Percentiles rank a stretch among this genome's conserved stretches.
Evolutionary conservation across 2,888 invertebrate species (phyloP).

Genomic region (Tachystola acroxantha): DNA sequence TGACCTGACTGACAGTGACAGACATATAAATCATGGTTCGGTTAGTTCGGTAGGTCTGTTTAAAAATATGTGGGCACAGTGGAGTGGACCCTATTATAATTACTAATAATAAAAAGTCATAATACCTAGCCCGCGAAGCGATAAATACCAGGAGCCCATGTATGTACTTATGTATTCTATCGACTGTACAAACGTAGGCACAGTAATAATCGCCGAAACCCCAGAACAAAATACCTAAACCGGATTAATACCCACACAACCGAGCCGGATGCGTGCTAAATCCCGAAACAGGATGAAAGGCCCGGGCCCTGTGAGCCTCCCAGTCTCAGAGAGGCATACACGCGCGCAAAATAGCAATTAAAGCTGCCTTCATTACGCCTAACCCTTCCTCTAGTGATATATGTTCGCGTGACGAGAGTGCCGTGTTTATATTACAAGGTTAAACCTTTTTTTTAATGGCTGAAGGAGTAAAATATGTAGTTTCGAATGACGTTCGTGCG

Average conservation of each 20-base stretch:
- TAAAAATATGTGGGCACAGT: too few relatives aligned
- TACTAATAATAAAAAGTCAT: too few relatives aligned
- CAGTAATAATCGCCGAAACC: not conserved
- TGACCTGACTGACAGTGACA: too few relatives aligned
- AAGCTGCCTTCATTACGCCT: constrained; percentile 59
- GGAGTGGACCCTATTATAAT: too few relatives aligned
- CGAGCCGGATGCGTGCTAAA: constrained; percentile 15
- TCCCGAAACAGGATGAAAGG: constrained; percentile 22
- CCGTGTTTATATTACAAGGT: constrained; percentile 13
- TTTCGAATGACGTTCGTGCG: too few relatives aligned
- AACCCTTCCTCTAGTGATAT: constrained; percentile 26
- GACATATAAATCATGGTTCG: too few relatives aligned
- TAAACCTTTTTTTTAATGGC: not conserved
- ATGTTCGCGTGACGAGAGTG: constrained; percentile 34
- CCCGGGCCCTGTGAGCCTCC: constrained; percentile 13
- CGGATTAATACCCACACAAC: constrained; percentile 7
- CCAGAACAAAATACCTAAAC: constrained; percentile 1
- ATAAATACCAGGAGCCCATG: too few relatives aligned
- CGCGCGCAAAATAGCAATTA: constrained; percentile 66
- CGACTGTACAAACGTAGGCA: too few relatives aligned
- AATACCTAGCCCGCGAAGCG: too few relatives aligned
- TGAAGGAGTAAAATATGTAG: too few relatives aligned
- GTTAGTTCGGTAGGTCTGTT: too few relatives aligned
- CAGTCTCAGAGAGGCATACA: constrained; percentile 23
- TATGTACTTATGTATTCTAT: too few relatives aligned